phyloP scores from a whole-genome alignment of 2,888 invertebrate species.

The Dioctria linearis region DNA sequence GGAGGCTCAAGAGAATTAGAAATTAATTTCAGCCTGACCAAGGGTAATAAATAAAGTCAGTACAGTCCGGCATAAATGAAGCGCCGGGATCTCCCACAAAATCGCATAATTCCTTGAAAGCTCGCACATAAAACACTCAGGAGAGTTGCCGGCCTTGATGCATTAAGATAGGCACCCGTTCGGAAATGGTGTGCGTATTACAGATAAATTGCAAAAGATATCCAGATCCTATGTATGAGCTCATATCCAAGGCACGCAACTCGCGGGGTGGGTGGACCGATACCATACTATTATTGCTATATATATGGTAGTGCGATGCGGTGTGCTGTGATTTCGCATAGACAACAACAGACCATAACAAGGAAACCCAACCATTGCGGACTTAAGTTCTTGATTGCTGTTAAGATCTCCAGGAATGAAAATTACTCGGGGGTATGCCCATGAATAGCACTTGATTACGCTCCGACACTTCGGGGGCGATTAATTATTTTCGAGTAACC shows the following conservation, averaged over 20 bases:
- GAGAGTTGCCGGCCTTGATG: conserved; percentile 51
- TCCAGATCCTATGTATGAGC: conserved; percentile 48
- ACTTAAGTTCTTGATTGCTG: conserved; percentile 56
- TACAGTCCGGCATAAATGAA: conserved; percentile 24
- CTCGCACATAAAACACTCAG: conserved; percentile 51
- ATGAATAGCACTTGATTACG: conserved; percentile 52
- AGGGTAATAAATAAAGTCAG: conserved; percentile 39
- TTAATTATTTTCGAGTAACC: conserved; percentile 56
- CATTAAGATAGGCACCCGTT: conserved; percentile 56
- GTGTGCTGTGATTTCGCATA: conserved; percentile 48
- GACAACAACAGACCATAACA: conserved; percentile 25
- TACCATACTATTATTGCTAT: background rate
- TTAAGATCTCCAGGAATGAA: conserved; percentile 55
- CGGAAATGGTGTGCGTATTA: conserved; percentile 59
- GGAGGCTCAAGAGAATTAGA: conserved; percentile 17
- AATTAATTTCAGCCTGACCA: conserved; percentile 45
- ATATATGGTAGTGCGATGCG: background rate
- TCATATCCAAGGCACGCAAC: conserved; percentile 52
- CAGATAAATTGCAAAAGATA: conserved; percentile 59
- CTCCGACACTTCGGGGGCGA: conserved; percentile 54
- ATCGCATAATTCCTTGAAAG: conserved; percentile 46
- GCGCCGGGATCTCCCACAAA: conserved; percentile 26
- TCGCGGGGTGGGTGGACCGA: conserved; percentile 33
- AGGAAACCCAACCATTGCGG: conserved; percentile 37
- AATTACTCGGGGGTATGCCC: conserved; percentile 46